Percentiles rank a stretch among this genome's conserved stretches.
Evolutionary conservation across 2,797 vertebrate species (phyloP).

Genomic region (Poliocrania exsul): DNA sequence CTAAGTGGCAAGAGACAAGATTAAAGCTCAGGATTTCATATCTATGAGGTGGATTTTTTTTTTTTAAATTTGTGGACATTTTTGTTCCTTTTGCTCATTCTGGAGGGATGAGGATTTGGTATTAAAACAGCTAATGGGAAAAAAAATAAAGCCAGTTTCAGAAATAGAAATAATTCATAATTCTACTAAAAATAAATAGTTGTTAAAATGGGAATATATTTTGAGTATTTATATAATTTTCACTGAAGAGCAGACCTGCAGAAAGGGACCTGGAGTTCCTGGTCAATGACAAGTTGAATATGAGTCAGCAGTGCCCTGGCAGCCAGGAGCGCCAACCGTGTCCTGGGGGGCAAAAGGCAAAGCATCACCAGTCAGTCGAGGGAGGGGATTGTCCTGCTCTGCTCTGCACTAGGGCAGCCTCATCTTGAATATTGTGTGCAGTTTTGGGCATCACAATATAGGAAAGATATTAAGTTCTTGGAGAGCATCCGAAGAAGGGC

Average conservation of each 20-base stretch:
- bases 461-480: rapidly evolving
- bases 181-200: neutral
- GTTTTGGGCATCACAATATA: rapidly evolving
- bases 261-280: rapidly evolving
- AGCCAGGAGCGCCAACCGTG: rapidly evolving
- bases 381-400: neutral
- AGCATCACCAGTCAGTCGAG: rapidly evolving
- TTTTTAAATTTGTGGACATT: neutral
- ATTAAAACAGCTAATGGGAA: neutral
- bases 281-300: rapidly evolving
- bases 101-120: rapidly evolving
- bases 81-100: neutral
- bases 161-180: neutral
- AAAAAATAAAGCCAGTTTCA: neutral
- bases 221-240: neutral
- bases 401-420: rapidly evolving
- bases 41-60: neutral
- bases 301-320: neutral
- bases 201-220: neutral
- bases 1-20: neutral
- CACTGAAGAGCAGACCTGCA: neutral
- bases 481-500: rapidly evolving
- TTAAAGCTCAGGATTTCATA: neutral
- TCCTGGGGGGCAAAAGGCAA: neutral
- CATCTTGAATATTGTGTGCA: rapidly evolving